Evolutionary conservation across 1,140 invertebrate species (phyloP).

Genomic region (Hycleus phaleratus): DNA sequence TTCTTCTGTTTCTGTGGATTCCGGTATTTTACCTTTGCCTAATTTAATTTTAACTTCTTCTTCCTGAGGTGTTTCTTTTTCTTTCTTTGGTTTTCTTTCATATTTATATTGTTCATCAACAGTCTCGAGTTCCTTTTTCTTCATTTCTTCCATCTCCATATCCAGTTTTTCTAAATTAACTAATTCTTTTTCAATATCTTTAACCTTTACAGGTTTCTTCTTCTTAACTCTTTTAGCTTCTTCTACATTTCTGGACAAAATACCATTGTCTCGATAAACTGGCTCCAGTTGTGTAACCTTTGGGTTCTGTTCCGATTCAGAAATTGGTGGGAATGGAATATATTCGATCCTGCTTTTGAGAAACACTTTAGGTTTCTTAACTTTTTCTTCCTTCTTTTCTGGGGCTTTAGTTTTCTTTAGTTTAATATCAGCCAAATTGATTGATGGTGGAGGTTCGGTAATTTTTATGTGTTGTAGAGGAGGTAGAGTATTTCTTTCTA

Average conservation of each 20-base stretch:
- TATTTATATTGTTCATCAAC: constrained; percentile 32
- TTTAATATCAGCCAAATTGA: constrained; percentile 38
- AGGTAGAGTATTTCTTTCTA: background rate
- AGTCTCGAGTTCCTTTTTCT: constrained; percentile 33
- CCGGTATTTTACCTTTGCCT: constrained; percentile 45
- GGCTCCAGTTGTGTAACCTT: constrained; percentile 46
- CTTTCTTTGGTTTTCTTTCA: constrained; percentile 23
- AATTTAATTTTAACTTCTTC: constrained; percentile 39
- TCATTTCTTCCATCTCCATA: constrained; percentile 48
- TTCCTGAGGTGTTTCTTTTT: constrained; percentile 33
- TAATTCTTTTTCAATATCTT: constrained; percentile 60
- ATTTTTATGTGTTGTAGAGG: constrained; percentile 4
- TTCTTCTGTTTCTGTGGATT: constrained; percentile 3
- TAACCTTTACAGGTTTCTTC: constrained; percentile 43
- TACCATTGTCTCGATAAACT: constrained; percentile 52
- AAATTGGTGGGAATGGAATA: constrained; percentile 51
- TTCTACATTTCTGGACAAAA: constrained; percentile 60
- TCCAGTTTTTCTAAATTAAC: constrained; percentile 65
- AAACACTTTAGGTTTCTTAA: constrained; percentile 54
- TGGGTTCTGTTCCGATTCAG: constrained; percentile 42
- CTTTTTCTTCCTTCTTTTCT: constrained; percentile 36
- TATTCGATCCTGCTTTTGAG: constrained; percentile 55
- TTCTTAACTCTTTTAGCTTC: constrained; percentile 58
- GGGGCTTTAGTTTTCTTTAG: constrained; percentile 32
- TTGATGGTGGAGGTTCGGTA: constrained; percentile 10